These are phyloP conservation scores for Camelus bactrianus DNA, from an alignment of 2,113 vertebrate species.

Conservation along the genomic window DNA sequence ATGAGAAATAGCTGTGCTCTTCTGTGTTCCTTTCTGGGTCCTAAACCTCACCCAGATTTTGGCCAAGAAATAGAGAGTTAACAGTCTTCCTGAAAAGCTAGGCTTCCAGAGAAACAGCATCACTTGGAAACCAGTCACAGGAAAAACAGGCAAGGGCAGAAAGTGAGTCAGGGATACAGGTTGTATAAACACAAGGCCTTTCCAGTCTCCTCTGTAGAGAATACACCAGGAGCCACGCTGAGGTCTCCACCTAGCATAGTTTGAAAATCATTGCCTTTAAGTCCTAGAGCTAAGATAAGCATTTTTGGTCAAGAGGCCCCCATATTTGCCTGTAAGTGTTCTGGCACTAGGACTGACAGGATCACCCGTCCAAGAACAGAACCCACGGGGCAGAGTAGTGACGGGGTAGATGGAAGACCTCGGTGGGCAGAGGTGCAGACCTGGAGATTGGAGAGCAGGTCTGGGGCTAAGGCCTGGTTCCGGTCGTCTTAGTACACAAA, in stretches of 20 bases:
- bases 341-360: not conserved
- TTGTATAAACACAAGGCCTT: not conserved
- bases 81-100: not conserved
- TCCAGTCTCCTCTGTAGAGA: not conserved
- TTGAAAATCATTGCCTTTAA: not conserved
- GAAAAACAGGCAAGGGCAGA: not conserved
- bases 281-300: not conserved
- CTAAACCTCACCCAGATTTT: not conserved
- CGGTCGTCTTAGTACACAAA: not conserved
- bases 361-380: not conserved
- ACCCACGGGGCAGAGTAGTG: accelerated
- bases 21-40: not conserved
- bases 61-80: not conserved
- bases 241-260: not conserved
- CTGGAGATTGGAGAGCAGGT: not conserved
- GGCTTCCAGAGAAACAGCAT: not conserved
- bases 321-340: not conserved
- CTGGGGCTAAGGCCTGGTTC: not conserved
- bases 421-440: not conserved
- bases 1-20: not conserved
- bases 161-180: not conserved
- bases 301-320: not conserved
- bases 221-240: not conserved
- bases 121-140: not conserved
- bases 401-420: not conserved